Evolutionary conservation across 2,113 vertebrate genomes (phyloP).

Genomic region (Sceloporus tristichus): DNA sequence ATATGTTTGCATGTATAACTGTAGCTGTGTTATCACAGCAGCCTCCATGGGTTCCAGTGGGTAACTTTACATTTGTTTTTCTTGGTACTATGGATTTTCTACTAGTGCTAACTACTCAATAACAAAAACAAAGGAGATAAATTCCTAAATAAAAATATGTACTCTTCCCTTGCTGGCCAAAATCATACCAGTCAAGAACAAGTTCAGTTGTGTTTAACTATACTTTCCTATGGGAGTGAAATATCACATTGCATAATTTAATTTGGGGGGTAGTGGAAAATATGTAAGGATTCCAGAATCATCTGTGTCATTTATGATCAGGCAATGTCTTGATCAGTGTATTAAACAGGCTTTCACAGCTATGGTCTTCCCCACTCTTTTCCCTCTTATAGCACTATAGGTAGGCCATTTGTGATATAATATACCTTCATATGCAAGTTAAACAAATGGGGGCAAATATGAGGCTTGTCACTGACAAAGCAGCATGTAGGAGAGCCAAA

Average conservation of each 20-base stretch:
- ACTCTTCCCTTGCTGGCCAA: slow-evolving; percentile 27
- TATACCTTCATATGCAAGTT: slow-evolving; percentile 18
- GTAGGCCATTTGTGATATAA: slow-evolving; percentile 42
- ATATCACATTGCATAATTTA: slow-evolving; percentile 70
- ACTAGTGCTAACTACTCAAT: slow-evolving; percentile 65
- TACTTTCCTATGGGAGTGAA: slow-evolving; percentile 64
- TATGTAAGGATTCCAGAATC: slow-evolving; percentile 62
- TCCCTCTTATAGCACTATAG: slow-evolving; percentile 36
- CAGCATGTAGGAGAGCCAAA: slow-evolving; percentile 29
- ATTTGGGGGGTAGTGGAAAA: slow-evolving; percentile 67
- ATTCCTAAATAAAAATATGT: slow-evolving; percentile 48
- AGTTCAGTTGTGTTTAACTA: slow-evolving; percentile 67
- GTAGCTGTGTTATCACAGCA: slow-evolving; percentile 56
- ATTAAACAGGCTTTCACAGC: slow-evolving; percentile 66
- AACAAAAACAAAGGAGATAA: slow-evolving; percentile 45
- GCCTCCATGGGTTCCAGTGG: slow-evolving; percentile 68
- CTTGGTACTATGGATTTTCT: slow-evolving; percentile 66
- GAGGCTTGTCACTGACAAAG: slow-evolving; percentile 32
- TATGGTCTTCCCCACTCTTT: slow-evolving; percentile 65
- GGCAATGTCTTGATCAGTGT: slow-evolving; percentile 65
- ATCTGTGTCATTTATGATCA: slow-evolving; percentile 69
- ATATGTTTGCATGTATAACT: slow-evolving; percentile 1
- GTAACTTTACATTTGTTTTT: slow-evolving; percentile 71
- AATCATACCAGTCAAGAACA: slow-evolving; percentile 53
- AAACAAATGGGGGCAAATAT: slow-evolving; percentile 44